phyloP scores from a whole-genome alignment of 2,888 invertebrate genomes.

The Bibio marci region DNA sequence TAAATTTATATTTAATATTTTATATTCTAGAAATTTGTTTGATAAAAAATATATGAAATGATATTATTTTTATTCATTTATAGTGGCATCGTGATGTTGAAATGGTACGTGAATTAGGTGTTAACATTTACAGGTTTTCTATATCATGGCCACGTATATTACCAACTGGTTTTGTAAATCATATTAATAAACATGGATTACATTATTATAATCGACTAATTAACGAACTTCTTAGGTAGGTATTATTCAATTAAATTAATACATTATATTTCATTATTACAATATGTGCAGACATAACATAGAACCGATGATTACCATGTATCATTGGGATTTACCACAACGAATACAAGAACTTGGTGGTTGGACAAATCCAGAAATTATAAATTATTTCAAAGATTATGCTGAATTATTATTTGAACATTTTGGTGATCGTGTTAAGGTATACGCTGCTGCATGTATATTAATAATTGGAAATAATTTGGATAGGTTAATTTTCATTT shows the following conservation, averaged over 20 bases:
- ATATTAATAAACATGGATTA: conserved; percentile 51
- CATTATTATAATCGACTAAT: conserved; percentile 63
- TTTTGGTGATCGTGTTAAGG: conserved; percentile 43
- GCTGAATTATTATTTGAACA: conserved; percentile 41
- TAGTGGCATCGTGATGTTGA: conserved; percentile 40
- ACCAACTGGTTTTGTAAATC: conserved; percentile 46
- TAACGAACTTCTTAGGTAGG: conserved; percentile 40
- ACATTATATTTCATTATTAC: neutral
- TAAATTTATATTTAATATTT: too few relatives aligned
- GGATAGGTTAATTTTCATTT: conserved; percentile 1
- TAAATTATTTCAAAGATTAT: conserved; percentile 45
- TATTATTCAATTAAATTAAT: neutral
- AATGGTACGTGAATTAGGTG: conserved; percentile 42
- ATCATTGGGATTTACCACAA: conserved; percentile 55
- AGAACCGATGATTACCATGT: conserved; percentile 51
- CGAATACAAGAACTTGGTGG: conserved; percentile 47
- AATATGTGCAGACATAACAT: conserved; percentile 36
- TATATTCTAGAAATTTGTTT: too few relatives aligned
- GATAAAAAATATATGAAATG: too few relatives aligned
- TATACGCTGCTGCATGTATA: conserved; percentile 5
- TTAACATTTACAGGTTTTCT: conserved; percentile 52
- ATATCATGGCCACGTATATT: conserved; percentile 61
- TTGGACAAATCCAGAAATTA: conserved; percentile 47
- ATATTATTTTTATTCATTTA: too few relatives aligned
- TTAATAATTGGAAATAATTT: too few relatives aligned